Evolutionary conservation across 2,888 invertebrate species (phyloP).

Genomic region (Drosophila vallismaia): DNA sequence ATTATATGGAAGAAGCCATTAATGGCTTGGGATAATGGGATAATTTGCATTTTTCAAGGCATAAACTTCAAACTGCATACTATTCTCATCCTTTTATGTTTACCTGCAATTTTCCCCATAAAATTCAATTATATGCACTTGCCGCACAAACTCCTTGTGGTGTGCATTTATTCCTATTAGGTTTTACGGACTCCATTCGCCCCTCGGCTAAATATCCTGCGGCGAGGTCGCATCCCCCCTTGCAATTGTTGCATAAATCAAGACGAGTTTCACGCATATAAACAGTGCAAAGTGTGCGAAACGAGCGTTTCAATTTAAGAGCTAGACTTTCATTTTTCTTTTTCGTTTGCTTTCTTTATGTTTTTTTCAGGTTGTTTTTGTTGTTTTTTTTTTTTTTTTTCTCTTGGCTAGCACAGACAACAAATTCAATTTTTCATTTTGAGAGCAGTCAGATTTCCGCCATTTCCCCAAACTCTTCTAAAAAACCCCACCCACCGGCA

Average conservation of each 20-base stretch:
- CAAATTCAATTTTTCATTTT: conserved; percentile 54
- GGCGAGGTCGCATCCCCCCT: neutral
- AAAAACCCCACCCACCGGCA: too few relatives aligned
- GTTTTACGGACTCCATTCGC: conserved; percentile 15
- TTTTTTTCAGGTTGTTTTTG: conserved; percentile 17
- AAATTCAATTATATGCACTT: conserved; percentile 48
- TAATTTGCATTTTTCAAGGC: neutral
- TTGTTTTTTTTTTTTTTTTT: neutral
- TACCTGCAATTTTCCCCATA: conserved; percentile 26
- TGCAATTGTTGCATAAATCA: conserved; percentile 63
- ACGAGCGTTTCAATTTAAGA: conserved; percentile 51
- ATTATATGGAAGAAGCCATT: neutral
- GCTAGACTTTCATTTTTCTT: conserved; percentile 24
- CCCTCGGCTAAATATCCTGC: conserved; percentile 6
- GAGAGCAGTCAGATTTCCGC: conserved; percentile 39
- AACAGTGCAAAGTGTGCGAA: conserved; percentile 48
- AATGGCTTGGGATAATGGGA: neutral
- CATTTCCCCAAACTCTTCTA: conserved; percentile 5
- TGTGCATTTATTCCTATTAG: conserved; percentile 57
- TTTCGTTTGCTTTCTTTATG: too few relatives aligned
- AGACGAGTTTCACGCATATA: conserved; percentile 33
- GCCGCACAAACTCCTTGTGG: conserved; percentile 36
- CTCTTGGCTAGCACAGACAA: conserved; percentile 7
- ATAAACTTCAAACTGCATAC: neutral
- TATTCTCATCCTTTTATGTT: conserved; percentile 2